phyloP scores from a whole-genome alignment of 2,797 vertebrate genomes.

The Cichlasoma orientale region DNA sequence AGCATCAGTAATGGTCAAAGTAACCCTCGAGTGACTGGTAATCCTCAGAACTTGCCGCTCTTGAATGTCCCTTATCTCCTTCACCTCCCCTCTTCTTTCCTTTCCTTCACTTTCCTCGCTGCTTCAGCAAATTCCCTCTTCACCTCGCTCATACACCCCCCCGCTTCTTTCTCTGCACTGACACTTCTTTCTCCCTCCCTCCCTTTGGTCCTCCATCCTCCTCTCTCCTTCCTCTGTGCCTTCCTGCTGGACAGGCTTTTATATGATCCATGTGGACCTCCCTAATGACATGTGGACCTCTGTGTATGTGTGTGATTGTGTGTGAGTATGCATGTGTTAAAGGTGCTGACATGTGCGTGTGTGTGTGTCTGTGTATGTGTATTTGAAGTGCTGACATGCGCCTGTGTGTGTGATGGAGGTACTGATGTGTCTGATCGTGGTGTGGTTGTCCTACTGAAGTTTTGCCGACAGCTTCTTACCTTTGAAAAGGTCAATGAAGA shows the following conservation, averaged over 20 bases:
- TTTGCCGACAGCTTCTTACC: conserved; percentile 52
- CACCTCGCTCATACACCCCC: conserved; percentile 13
- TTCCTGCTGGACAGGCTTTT: conserved; percentile 65
- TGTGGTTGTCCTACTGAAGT: conserved; percentile 61
- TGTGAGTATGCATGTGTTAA: not conserved
- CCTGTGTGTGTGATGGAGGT: conserved; percentile 49
- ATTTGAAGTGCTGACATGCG: conserved; percentile 47
- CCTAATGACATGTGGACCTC: conserved; percentile 60
- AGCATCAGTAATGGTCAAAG: conserved; percentile 8
- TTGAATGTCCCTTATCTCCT: conserved; percentile 11
- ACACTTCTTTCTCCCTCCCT: conserved; percentile 1
- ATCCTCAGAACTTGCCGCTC: conserved; percentile 34
- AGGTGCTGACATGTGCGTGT: conserved; percentile 46
- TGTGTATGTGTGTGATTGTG: conserved; percentile 13
- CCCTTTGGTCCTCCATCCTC: not conserved
- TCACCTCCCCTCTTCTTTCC: conserved; percentile 4
- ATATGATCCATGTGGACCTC: conserved; percentile 69
- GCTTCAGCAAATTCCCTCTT: not conserved
- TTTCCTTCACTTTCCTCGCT: not conserved
- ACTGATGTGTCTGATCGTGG: conserved; percentile 68
- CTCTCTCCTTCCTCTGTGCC: conserved; percentile 27
- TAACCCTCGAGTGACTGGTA: conserved; percentile 35
- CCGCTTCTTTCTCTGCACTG: conserved; percentile 3
- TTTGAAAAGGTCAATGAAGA: conserved; percentile 54
- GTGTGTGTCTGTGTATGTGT: conserved; percentile 15